These are phyloP conservation scores for Eidolon helvum DNA, from an alignment of 2,113 vertebrate species.

Conservation along the genomic window DNA sequence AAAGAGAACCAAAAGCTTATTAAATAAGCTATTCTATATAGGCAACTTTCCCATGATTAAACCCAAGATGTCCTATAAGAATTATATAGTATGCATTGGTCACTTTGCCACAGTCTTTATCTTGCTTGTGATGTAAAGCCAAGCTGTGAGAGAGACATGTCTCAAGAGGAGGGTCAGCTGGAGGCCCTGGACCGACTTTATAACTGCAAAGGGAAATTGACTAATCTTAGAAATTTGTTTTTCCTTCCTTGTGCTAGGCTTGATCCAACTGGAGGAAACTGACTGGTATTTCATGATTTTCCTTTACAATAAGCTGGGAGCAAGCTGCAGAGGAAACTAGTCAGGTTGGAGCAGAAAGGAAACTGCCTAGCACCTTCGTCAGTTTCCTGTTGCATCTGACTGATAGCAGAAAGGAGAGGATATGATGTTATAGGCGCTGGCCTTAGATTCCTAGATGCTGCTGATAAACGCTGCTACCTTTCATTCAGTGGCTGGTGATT, in stretches of 20 bases:
- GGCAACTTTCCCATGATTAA: slow-evolving; percentile 24
- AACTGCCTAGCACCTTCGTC: slow-evolving; percentile 68
- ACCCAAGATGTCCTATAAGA: background rate
- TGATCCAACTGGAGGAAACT: slow-evolving; percentile 71
- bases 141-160: background rate
- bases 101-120: slow-evolving; percentile 14
- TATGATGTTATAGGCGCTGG: slow-evolving; percentile 44
- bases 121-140: slow-evolving; percentile 19
- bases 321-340: slow-evolving; percentile 73
- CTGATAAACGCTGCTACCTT: slow-evolving; percentile 46
- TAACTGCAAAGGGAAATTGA: slow-evolving; percentile 70
- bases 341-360: slow-evolving; percentile 60
- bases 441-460: slow-evolving; percentile 50
- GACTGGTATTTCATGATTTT: slow-evolving; percentile 66
- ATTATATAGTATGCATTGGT: background rate
- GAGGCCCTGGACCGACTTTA: background rate
- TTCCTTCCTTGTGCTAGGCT: slow-evolving; percentile 63
- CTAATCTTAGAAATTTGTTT: slow-evolving; percentile 74
- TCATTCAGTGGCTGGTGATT: slow-evolving; percentile 1
- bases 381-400: slow-evolving; percentile 75
- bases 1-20: background rate
- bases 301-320: slow-evolving; percentile 61
- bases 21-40: background rate
- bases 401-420: slow-evolving; percentile 67
- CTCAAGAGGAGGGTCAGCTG: background rate